phyloP scores from a whole-genome alignment of 2,797 vertebrate species.

The Sphenopsis melanotis region DNA sequence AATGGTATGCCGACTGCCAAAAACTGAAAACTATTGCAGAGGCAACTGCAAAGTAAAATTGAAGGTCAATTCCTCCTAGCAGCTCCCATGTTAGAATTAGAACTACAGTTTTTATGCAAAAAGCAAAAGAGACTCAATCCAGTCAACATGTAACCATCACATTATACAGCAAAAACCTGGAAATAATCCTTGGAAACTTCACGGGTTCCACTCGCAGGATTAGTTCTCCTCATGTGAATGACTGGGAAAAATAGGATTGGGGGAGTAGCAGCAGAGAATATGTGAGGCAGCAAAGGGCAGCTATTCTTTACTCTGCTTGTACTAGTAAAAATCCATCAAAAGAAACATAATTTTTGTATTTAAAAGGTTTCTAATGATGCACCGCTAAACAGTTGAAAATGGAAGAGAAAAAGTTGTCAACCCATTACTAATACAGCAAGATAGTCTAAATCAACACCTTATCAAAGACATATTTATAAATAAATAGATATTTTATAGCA shows the following conservation, averaged over 20 bases:
- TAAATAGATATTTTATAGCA: not conserved
- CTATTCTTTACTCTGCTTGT: not conserved
- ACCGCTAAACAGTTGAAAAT: not conserved
- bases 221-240: not conserved
- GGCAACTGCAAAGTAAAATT: not conserved
- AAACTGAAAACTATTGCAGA: not conserved
- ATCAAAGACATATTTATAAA: not conserved
- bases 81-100: not conserved
- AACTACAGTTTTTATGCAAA: not conserved
- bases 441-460: not conserved
- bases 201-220: accelerated
- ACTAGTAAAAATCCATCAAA: not conserved
- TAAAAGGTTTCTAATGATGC: not conserved
- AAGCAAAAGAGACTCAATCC: not conserved
- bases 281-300: not conserved
- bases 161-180: not conserved
- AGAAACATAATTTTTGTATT: not conserved
- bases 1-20: not conserved
- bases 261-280: not conserved
- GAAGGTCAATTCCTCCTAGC: not conserved
- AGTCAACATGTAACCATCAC: not conserved
- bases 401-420: not conserved
- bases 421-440: not conserved
- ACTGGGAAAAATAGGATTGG: accelerated
- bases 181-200: not conserved